Evolutionary conservation across 2,113 vertebrate genomes (phyloP).

Genomic region (Salvator merianae): DNA sequence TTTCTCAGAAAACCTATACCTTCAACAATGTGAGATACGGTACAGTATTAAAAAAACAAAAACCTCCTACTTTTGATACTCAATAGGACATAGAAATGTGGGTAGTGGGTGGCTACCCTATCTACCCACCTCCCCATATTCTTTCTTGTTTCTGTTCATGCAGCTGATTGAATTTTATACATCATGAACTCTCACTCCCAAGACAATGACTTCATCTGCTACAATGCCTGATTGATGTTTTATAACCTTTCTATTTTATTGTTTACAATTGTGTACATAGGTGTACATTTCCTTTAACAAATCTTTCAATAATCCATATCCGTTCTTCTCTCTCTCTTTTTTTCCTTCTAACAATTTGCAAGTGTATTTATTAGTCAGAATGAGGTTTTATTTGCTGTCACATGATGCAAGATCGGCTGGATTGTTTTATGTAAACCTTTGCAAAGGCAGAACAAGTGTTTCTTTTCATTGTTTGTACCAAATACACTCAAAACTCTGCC

Average conservation of each 20-base stretch:
- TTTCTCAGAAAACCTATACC: not conserved
- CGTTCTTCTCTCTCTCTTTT: not conserved
- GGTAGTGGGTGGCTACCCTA: not conserved
- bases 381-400: slow-evolving; percentile 47
- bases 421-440: slow-evolving; percentile 55
- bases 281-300: slow-evolving; percentile 73
- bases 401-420: slow-evolving; percentile 43
- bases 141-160: not conserved
- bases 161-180: not conserved
- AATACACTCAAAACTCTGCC: slow-evolving; percentile 65
- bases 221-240: slow-evolving; percentile 48
- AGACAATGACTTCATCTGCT: slow-evolving; percentile 13
- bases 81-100: not conserved
- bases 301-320: slow-evolving; percentile 57
- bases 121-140: not conserved
- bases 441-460: slow-evolving; percentile 61
- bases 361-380: slow-evolving; percentile 69
- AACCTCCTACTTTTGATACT: not conserved
- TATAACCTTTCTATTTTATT: slow-evolving; percentile 64
- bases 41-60: not conserved
- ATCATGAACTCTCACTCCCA: not conserved
- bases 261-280: slow-evolving; percentile 75
- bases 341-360: slow-evolving; percentile 40
- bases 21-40: not conserved
- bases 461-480: slow-evolving; percentile 70